phyloP scores from a whole-genome alignment of 2,113 vertebrate genomes.

The Potamarius usumacintae region DNA sequence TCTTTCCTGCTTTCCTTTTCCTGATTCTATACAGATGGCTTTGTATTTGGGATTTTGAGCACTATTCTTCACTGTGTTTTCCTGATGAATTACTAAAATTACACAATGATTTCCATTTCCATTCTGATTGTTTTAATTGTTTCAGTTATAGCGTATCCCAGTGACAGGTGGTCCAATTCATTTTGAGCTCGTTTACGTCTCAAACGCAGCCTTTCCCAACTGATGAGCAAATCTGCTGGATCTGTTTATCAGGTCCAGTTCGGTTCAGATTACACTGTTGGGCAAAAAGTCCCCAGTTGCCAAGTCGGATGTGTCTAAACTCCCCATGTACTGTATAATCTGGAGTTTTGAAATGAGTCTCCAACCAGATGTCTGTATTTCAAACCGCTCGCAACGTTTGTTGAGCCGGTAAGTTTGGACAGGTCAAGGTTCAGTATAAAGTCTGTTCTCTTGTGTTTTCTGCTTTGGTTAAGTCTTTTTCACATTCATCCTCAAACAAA shows the following conservation, averaged over 20 bases:
- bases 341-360: background rate
- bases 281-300: background rate
- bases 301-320: background rate
- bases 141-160: background rate
- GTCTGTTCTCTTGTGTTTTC: background rate
- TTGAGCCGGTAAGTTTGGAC: slow-evolving; percentile 39
- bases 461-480: background rate
- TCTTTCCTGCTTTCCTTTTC: slow-evolving; percentile 5
- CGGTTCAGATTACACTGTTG: background rate
- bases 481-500: background rate
- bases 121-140: background rate
- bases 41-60: background rate
- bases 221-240: background rate
- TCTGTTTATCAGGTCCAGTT: background rate
- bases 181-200: background rate
- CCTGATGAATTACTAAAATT: background rate
- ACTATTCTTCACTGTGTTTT: background rate
- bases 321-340: background rate
- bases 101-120: background rate
- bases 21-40: background rate
- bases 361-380: slow-evolving; percentile 36
- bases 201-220: background rate
- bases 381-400: slow-evolving; percentile 38
- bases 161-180: background rate
- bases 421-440: background rate